Percentiles rank a stretch among this genome's conserved stretches.
These are phyloP conservation scores for Gadus chalcogrammus DNA, from an alignment of 2,113 vertebrate genomes.

Conservation along the genomic window DNA sequence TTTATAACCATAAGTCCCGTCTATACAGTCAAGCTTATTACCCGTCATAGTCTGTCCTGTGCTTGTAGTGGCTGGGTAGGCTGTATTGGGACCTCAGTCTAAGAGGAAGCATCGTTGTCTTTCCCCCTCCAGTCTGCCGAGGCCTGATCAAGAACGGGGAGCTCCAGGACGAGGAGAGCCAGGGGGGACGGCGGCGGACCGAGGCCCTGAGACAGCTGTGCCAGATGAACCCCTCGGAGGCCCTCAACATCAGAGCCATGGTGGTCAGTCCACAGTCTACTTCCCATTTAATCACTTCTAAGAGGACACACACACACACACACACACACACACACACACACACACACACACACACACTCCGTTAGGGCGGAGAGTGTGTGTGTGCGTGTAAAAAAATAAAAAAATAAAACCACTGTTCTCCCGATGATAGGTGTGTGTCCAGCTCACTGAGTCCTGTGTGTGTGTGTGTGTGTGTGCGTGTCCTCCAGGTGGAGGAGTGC, in stretches of 20 bases:
- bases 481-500: slow-evolving; percentile 90
- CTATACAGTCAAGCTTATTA: too few relatives aligned
- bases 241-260: slow-evolving; percentile 95
- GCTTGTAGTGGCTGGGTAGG: too few relatives aligned
- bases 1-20: too few relatives aligned
- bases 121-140: slow-evolving; percentile 80
- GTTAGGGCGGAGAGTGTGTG: too few relatives aligned
- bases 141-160: slow-evolving; percentile 97
- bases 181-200: slow-evolving; percentile 90
- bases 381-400: too few relatives aligned
- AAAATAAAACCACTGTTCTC: too few relatives aligned
- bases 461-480: too few relatives aligned
- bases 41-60: too few relatives aligned
- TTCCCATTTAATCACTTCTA: neutral
- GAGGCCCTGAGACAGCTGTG: slow-evolving; percentile 93
- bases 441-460: too few relatives aligned
- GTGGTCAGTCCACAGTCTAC: slow-evolving; percentile 79
- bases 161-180: slow-evolving; percentile 93
- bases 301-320: neutral
- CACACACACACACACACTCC: too few relatives aligned
- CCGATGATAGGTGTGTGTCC: too few relatives aligned
- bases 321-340: neutral
- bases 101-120: neutral
- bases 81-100: too few relatives aligned
- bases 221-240: slow-evolving; percentile 97